Base-by-base conservation (phyloP, 2,113 vertebrate genomes). In the Rousettus leschenaultii region DNA sequence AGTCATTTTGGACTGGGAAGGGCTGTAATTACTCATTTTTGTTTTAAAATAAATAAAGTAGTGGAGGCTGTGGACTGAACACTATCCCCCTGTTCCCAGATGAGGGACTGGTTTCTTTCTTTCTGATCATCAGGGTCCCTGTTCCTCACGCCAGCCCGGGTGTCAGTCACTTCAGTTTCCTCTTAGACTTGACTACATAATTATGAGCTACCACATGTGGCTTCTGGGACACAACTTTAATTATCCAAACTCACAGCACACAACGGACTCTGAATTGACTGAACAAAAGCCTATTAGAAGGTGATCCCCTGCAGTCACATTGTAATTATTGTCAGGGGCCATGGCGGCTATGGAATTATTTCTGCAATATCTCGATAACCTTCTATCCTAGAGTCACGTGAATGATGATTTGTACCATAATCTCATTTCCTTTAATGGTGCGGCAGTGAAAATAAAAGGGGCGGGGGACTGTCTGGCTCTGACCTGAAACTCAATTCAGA, bases 231-330 rank as follows among this genome's bases (percentile, higher is more conserved):
- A 91, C 55, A 97, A 88, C 38, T 96, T 96, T 96, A 93, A 97
- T 97, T 98, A 97, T 88, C 26, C 48, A 94, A 97, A 95, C 78
- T 91, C 40, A 59, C 89, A 96, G 95, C 95, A 87, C 97, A 98
- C 91, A 96, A 95, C 94, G 97, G 94, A 89, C 43, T 95, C 55
- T 10, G 0, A 77, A 97, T 48, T 80, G 66, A 93, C 83, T 77
- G 92, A 97, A 97, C 97, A 96, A 98, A 98, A 98, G 82, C 61
- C 91, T 96, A 75, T 97, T 91, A 97, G 92, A 98, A 96, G 86
- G 55, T 95, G 68, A 68, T 97, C 97, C 66, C 94, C 80, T 95
- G 87, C 96, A 77, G 89, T 89, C 95, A 94, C 95, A 97, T 33
- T 93, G 80, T 21, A 90, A 40, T 97, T 96, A 96, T 59, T 97